Evolutionary conservation across 2,888 invertebrate genomes (phyloP).

Genomic region (Microchrysa polita): DNA sequence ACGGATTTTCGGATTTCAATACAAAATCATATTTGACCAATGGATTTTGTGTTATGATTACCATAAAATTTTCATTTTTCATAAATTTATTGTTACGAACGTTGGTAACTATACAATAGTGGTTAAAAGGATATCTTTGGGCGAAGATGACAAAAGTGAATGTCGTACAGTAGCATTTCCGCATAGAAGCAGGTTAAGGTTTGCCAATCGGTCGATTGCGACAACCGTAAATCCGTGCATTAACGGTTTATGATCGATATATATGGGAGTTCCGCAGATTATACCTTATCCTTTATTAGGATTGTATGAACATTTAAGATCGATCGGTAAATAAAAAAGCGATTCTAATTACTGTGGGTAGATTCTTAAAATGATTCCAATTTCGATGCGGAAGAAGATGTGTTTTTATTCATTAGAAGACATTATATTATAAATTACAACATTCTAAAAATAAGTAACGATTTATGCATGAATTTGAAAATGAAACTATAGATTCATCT

Average conservation of each 20-base stretch:
- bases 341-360: no score
- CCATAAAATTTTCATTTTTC: constrained; percentile 33
- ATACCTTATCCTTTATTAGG: no score
- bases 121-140: background rate
- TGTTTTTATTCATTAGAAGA: no score
- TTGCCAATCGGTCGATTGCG: background rate
- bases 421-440: no score
- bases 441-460: no score
- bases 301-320: no score
- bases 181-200: constrained; percentile 5
- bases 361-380: no score
- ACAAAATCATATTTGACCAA: background rate
- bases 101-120: constrained; percentile 12
- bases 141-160: background rate
- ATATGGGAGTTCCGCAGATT: background rate
- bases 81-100: constrained; percentile 16
- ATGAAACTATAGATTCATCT: no score
- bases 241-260: constrained; percentile 1
- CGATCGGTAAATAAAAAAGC: no score
- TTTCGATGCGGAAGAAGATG: no score
- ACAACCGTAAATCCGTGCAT: constrained; percentile 41
- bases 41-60: constrained; percentile 29
- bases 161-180: background rate
- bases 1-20: constrained; percentile 28
- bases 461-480: no score